A percentile compares a stretch with the other conserved stretches of the same genome.
Evolutionary conservation across 2,113 vertebrate genomes (phyloP).

Genomic region (Ranitomeya variabilis): DNA sequence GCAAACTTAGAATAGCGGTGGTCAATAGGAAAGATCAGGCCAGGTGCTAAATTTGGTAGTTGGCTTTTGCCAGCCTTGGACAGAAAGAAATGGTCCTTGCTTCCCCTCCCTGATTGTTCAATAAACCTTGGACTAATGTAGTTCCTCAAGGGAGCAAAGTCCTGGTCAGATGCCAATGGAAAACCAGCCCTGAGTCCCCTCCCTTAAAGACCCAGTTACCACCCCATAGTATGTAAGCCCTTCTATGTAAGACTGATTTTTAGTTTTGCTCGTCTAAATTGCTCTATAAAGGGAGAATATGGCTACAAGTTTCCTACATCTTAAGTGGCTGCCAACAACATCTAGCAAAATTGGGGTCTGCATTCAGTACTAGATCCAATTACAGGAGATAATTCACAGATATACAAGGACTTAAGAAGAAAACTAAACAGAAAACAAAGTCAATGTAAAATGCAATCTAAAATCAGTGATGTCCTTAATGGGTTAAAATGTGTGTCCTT

Average conservation of each 20-base stretch:
- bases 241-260: too few relatives aligned
- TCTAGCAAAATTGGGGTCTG: neutral
- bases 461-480: neutral
- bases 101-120: neutral
- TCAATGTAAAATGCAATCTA: neutral
- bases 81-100: neutral
- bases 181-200: too few relatives aligned
- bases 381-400: neutral
- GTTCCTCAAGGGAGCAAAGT: too few relatives aligned
- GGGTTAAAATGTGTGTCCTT: slow-evolving; percentile 19
- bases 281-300: too few relatives aligned
- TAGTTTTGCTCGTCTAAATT: too few relatives aligned
- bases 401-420: neutral
- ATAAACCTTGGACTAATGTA: too few relatives aligned
- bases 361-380: neutral
- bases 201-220: too few relatives aligned
- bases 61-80: neutral
- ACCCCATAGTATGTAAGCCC: too few relatives aligned
- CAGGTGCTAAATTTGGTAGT: neutral
- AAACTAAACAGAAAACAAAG: neutral
- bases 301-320: too few relatives aligned
- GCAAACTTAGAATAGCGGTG: neutral
- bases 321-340: too few relatives aligned
- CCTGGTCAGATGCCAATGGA: too few relatives aligned
- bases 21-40: neutral